Evolutionary conservation across 2,113 vertebrate genomes (phyloP), one percentile per base, ranked within the genome.

Genomic region (Phalacrocorax brasilianus): DNA sequence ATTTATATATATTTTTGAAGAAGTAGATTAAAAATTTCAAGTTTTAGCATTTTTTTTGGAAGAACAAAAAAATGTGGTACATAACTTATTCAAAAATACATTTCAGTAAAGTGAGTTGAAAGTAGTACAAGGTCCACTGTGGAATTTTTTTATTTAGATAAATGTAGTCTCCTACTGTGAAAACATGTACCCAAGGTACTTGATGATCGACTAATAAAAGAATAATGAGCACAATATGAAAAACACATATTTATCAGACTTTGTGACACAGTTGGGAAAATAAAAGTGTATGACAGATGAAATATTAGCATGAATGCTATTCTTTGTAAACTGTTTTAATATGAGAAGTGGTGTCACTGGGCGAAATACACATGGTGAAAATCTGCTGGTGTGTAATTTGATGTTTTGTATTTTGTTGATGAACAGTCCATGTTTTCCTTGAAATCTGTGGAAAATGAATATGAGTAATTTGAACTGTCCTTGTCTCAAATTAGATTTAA

Each of bases 211-310:
- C 28, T 14, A 71, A 16, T 42, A 73, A 45, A 49, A 88, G 10
- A 49, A 17, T 42, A 77, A 56, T 3, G 40, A 59, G 2, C 30
- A 30, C 18, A 38, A 6, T 76, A 45, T 38, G n/a, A 85, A 90
- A 59, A 70, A 3, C 9, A 28, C 13, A 1, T n/a, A 56, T 38
- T 61, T 75, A 38, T 22, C 22, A 76, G 75, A 83, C 85, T 93
- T 95, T 84, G 88, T 93, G 95, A 94, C 95, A 95, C 71, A 94
- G 90, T 66, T 91, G 42, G 44, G 33, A 94, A 96, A 87, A 62
- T 33, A 38, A 68, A 95, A 74, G 19, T 32, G 2, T 42, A 42
- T 33, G 1, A 71, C 61, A 84, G 12, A 56, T 85, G 14, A 87
- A 83, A 18, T 59, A 12, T 13, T 80, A 66, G 8, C 50, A 32